These are phyloP conservation scores for Perizoma flavofasciatum DNA, from an alignment of 2,888 invertebrate genomes.

Conservation along the genomic window DNA sequence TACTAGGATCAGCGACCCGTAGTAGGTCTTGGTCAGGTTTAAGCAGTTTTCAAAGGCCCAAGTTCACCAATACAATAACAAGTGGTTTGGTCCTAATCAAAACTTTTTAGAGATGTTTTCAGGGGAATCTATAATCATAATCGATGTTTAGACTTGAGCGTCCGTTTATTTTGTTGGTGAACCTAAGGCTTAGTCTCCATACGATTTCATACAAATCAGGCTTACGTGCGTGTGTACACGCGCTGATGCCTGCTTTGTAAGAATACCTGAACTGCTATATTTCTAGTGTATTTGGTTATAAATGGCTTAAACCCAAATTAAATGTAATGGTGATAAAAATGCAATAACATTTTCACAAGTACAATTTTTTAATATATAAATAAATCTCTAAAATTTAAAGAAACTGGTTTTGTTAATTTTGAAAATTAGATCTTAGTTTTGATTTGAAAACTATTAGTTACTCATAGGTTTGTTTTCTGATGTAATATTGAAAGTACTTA, in stretches of 20 bases:
- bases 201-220: no score
- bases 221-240: no score
- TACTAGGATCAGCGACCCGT: no score
- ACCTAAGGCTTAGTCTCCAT: no score
- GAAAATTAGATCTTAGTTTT: slow-evolving; percentile 18
- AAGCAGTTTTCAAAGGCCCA: no score
- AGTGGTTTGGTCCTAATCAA: no score
- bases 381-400: not conserved
- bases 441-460: not conserved
- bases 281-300: slow-evolving; percentile 14
- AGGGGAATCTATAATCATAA: no score
- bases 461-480: slow-evolving; percentile 1
- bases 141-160: no score
- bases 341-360: slow-evolving; percentile 26
- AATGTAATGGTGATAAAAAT: slow-evolving; percentile 22
- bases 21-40: no score
- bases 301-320: slow-evolving; percentile 18
- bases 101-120: no score
- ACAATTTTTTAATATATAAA: slow-evolving; percentile 23
- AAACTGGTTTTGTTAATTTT: slow-evolving; percentile 6
- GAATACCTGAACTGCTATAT: slow-evolving; percentile 5
- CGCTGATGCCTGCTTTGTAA: slow-evolving; percentile 5
- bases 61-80: no score
- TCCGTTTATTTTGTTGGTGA: no score
- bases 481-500: slow-evolving; percentile 17